Evolutionary conservation across 1,140 invertebrate species (phyloP).

Genomic region (Pseudomyrmex gracilis): DNA sequence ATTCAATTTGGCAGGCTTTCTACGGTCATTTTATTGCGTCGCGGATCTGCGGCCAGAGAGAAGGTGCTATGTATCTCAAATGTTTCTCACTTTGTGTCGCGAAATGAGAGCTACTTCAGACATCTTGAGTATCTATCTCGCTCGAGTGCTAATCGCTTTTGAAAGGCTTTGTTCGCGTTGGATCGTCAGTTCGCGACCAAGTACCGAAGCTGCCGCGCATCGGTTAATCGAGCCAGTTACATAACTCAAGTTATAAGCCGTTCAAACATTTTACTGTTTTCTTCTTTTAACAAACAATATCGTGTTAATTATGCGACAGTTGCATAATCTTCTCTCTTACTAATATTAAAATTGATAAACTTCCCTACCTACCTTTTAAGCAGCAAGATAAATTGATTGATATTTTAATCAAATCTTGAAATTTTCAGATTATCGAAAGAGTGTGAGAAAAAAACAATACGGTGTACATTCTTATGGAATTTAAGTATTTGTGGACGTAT

Average conservation of each 20-base stretch:
- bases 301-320: too few species aligned
- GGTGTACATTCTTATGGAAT: conserved; percentile 17
- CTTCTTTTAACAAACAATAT: background rate
- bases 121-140: conserved; percentile 41
- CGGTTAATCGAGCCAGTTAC: background rate
- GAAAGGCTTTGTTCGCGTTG: conserved; percentile 2
- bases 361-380: too few species aligned
- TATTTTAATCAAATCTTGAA: background rate
- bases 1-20: conserved; percentile 57
- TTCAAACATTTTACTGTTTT: background rate
- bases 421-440: background rate
- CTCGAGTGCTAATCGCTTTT: conserved; percentile 49
- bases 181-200: background rate
- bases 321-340: too few species aligned
- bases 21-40: conserved; percentile 6
- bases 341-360: too few species aligned
- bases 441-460: background rate
- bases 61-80: conserved; percentile 17
- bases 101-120: conserved; percentile 51
- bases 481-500: background rate
- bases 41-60: background rate
- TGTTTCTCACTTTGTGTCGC: conserved; percentile 12
- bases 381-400: background rate
- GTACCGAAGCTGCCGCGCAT: background rate
- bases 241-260: too few species aligned